Percentiles rank a stretch among this genome's conserved stretches.
These are phyloP conservation scores for Drosophila equinoxialis DNA, from an alignment of 1,140 invertebrate genomes.

Conservation along the genomic window DNA sequence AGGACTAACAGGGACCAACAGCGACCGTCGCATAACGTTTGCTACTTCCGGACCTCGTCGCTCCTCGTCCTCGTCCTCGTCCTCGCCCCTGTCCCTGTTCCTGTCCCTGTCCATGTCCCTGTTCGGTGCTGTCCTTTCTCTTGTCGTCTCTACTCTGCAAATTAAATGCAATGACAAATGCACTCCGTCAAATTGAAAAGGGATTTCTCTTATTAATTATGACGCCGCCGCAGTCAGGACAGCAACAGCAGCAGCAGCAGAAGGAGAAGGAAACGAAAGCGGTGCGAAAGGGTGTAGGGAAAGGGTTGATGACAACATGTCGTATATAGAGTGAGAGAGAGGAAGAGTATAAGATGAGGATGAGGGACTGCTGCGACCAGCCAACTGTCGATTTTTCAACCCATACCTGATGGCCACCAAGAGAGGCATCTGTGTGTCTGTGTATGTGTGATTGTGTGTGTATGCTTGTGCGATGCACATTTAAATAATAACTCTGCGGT, in stretches of 20 bases:
- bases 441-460: constrained; percentile 34
- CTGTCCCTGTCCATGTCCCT: background rate
- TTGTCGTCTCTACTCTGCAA: constrained; percentile 60
- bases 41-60: constrained; percentile 63
- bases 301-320: constrained; percentile 30
- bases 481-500: constrained; percentile 81
- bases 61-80: constrained; percentile 14
- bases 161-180: constrained; percentile 83
- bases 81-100: background rate
- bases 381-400: constrained; percentile 77
- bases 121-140: background rate
- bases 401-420: constrained; percentile 8
- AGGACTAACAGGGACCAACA: constrained; percentile 20
- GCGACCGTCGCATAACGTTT: constrained; percentile 44
- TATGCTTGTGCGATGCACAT: constrained; percentile 64
- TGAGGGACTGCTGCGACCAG: constrained; percentile 29
- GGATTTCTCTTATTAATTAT: constrained; percentile 83
- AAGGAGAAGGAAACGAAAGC: constrained; percentile 1
- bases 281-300: constrained; percentile 17
- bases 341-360: background rate
- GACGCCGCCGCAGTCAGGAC: constrained; percentile 73
- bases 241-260: constrained; percentile 21
- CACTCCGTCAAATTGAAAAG: constrained; percentile 83
- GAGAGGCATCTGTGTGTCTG: constrained; percentile 39
- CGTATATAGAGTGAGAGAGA: constrained; percentile 22